These are phyloP conservation scores for Shargacucullia verbasci DNA, from an alignment of 2,888 invertebrate genomes.

Conservation along the genomic window DNA sequence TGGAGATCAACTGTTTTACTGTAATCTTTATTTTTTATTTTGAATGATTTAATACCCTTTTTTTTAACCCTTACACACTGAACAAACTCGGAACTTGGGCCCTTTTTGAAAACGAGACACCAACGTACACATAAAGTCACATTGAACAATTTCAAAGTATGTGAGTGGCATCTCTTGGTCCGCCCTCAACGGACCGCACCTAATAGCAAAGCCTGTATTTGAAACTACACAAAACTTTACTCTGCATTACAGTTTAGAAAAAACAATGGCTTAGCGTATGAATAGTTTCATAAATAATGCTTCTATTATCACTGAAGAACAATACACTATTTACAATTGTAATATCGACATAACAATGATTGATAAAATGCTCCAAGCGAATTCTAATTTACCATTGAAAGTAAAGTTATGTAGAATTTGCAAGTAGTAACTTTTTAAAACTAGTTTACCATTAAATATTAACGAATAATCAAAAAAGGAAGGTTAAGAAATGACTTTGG, in stretches of 20 bases:
- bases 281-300: constrained; percentile 37
- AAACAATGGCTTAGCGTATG: constrained; percentile 62
- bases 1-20: constrained; percentile 14
- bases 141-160: constrained; percentile 19
- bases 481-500: too few species aligned
- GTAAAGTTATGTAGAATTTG: constrained; percentile 3
- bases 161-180: constrained; percentile 61
- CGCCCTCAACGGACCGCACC: constrained; percentile 66
- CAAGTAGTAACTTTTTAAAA: too few species aligned
- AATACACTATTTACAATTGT: constrained; percentile 39
- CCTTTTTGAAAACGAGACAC: constrained; percentile 1
- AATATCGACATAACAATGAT: constrained; percentile 23
- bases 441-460: too few species aligned
- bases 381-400: constrained; percentile 30
- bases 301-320: constrained; percentile 37
- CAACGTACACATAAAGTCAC: constrained; percentile 9
- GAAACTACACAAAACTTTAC: constrained; percentile 57
- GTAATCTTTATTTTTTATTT: constrained; percentile 30
- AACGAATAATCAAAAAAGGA: too few species aligned
- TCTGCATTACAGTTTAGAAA: constrained; percentile 44
- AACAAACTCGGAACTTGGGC: constrained; percentile 1
- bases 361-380: constrained; percentile 47
- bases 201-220: constrained; percentile 66
- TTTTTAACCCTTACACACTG: constrained; percentile 25
- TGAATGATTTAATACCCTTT: constrained; percentile 3